Base-by-base conservation (phyloP, 2,113 vertebrate genomes). In the Thamnaconus septentrionalis region DNA sequence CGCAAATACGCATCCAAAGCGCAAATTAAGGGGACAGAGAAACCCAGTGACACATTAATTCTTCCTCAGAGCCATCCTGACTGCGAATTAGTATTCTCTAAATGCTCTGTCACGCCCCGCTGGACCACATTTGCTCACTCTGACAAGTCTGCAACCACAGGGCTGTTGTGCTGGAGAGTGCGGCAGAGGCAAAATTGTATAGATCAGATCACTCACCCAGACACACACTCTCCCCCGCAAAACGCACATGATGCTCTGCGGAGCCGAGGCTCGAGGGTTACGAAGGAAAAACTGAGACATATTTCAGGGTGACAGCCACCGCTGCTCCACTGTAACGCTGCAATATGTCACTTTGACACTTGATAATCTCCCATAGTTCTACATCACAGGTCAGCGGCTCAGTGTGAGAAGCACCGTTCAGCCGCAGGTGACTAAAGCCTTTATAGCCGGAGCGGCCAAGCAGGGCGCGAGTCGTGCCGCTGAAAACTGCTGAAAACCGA, bases 291-390 rank as follows among this genome's bases (percentile, higher is more conserved):
- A 62, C 51, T 40, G 63, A 83, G 64, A 85, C 71, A 88, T 89
- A 82, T 85, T 85, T 87, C 88, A 86, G 61, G 31, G 41, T 87
- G 85, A 84, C 84, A 83, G 75, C 41, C 45, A 69, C 73, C 61
- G 65, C 81, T 76, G 49, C 69, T 74, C 76, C 76, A 71, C 61
- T 58, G 69, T 72, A 75, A 60, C 81, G 69, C 71, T 82, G 86
- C 79, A 61, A 83, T 91, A 80, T 87, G 85, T 91, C 88, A 89
- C 78, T 70, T 56, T 91, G 89, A 88, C 89, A 90, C 82, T 75
- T 86, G 80, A 87, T 87, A 79, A 87, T 83, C 79, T 78, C 83
- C 69, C 63, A 49, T 71, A 87, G 87, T 82, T 75, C 81, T 84
- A 84, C 81, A 73, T 83, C 72, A 78, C 76, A 44, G 72, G 66